Evolutionary conservation across 2,888 invertebrate species (phyloP).

Genomic region (Drosophila nr. fundita): DNA sequence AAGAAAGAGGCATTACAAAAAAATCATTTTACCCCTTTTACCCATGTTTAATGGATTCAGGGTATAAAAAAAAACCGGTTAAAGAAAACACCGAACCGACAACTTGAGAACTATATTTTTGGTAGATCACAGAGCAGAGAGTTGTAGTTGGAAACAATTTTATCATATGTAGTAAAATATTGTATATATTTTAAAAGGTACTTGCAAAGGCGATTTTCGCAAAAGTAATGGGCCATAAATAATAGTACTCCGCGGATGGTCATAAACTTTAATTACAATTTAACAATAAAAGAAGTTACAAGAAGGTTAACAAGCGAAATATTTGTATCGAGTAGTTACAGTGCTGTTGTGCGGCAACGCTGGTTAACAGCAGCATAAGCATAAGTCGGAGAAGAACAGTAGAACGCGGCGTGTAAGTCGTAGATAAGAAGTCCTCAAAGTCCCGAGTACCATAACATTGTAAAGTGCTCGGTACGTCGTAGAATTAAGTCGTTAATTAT

Average conservation of each 20-base stretch:
- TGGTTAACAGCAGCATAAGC: too few relatives aligned
- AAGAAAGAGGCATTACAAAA: not conserved
- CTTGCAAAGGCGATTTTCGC: not conserved
- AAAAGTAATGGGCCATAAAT: not conserved
- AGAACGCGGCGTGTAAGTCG: too few relatives aligned
- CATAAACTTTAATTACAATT: not conserved
- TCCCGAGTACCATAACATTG: too few relatives aligned
- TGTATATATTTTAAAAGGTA: not conserved
- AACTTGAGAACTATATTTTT: not conserved
- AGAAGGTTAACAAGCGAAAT: not conserved
- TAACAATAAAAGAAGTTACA: not conserved
- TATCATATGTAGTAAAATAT: not conserved
- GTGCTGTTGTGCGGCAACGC: too few relatives aligned
- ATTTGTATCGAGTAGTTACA: too few relatives aligned
- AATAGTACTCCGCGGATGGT: not conserved
- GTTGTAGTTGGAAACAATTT: not conserved
- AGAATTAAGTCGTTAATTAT: too few relatives aligned
- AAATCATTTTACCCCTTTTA: too few relatives aligned
- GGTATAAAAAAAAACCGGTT: not conserved
- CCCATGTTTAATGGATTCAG: too few relatives aligned
- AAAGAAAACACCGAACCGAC: not conserved
- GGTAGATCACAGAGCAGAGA: not conserved
- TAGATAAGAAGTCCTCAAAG: too few relatives aligned
- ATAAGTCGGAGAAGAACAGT: too few relatives aligned
- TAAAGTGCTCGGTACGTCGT: too few relatives aligned